Percentiles rank a stretch among this genome's conserved stretches.
Conservation (phyloP, 2,113 vertebrate species). For the Epinephelus lanceolatus region DNA sequence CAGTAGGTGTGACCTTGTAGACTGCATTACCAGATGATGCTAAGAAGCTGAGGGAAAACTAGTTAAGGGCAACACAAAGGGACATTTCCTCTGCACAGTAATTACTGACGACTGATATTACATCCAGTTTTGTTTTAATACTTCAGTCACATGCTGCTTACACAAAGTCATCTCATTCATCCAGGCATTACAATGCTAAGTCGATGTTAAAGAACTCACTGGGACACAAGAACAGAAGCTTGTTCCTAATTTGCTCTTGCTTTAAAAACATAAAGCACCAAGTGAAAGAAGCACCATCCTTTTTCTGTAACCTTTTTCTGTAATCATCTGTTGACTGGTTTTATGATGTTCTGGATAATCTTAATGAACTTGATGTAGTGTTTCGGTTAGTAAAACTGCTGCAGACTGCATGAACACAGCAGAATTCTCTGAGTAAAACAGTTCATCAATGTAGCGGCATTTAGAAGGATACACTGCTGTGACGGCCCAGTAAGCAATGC, state of each 20-base stretch:
- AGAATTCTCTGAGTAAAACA: constrained; percentile 2
- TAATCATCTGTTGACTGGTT: neutral
- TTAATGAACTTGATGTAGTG: neutral
- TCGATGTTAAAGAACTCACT: neutral
- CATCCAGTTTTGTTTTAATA: neutral
- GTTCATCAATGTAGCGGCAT: neutral
- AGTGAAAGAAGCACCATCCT: neutral
- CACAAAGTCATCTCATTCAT: neutral
- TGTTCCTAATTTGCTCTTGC: neutral
- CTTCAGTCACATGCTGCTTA: neutral
- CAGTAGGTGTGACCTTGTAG: constrained; percentile 91
- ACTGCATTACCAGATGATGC: constrained; percentile 92
- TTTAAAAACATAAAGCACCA: constrained; percentile 2
- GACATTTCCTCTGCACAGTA: neutral
- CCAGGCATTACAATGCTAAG: neutral
- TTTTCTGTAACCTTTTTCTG: neutral
- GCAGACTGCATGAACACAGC: neutral
- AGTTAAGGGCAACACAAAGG: constrained; percentile 64
- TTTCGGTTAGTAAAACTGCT: neutral
- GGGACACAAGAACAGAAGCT: neutral
- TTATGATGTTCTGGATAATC: neutral
- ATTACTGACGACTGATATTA: neutral
- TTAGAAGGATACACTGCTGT: constrained; percentile 94
- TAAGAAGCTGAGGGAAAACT: constrained; percentile 86
- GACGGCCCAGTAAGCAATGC: constrained; percentile 93